These are phyloP conservation scores for Solenopsis invicta DNA, from an alignment of 1,140 invertebrate genomes.

Conservation along the genomic window DNA sequence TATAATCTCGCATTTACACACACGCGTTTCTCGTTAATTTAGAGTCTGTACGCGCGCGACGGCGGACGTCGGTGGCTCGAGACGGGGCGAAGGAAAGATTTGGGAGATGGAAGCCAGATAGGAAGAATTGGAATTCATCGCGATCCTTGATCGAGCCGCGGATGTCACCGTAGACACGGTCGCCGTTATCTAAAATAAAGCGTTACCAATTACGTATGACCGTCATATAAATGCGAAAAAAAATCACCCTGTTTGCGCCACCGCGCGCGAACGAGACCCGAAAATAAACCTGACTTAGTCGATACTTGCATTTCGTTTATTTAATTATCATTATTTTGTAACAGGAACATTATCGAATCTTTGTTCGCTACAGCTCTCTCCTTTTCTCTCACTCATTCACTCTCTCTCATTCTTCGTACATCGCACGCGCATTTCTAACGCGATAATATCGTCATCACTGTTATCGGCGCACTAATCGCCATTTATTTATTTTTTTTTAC, in stretches of 20 bases:
- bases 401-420: slow-evolving; percentile 9
- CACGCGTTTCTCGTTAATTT: slow-evolving; percentile 73
- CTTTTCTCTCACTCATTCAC: background rate
- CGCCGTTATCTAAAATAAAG: slow-evolving; percentile 2
- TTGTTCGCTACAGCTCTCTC: slow-evolving; percentile 79
- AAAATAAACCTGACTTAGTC: slow-evolving; percentile 83
- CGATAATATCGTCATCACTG: slow-evolving; percentile 73
- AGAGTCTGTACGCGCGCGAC: slow-evolving; percentile 57
- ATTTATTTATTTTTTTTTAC: slow-evolving; percentile 44
- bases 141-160: slow-evolving; percentile 15
- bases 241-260: slow-evolving; percentile 9
- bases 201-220: background rate
- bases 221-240: background rate
- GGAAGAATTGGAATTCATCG: background rate
- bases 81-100: slow-evolving; percentile 14
- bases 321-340: slow-evolving; percentile 84
- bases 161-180: background rate
- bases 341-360: slow-evolving; percentile 87
- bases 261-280: slow-evolving; percentile 67
- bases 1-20: slow-evolving; percentile 75
- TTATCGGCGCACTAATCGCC: slow-evolving; percentile 59
- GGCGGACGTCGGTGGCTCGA: slow-evolving; percentile 8
- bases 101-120: background rate
- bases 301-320: slow-evolving; percentile 79
- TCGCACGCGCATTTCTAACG: slow-evolving; percentile 27